Conservation (phyloP, 2,797 vertebrate genomes). For the Nannoperca obscura region DNA sequence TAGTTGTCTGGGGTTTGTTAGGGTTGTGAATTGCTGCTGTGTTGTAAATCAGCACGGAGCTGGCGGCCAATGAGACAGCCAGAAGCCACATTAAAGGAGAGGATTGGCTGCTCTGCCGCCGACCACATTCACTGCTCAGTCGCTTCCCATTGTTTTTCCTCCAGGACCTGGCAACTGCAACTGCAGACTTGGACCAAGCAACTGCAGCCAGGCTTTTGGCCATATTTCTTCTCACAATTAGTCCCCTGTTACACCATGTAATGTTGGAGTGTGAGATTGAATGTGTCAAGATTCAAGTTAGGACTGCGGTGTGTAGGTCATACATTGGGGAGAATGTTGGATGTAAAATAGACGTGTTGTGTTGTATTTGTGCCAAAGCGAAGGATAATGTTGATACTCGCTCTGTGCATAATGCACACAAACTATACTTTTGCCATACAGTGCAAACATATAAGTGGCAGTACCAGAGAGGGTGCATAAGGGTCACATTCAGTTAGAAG, state of each 20-base stretch:
- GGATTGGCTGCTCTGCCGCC: slow-evolving; percentile 46
- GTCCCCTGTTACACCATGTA: slow-evolving; percentile 40
- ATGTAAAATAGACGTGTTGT: slow-evolving; percentile 21
- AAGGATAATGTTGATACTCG: slow-evolving; percentile 7
- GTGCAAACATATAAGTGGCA: slow-evolving; percentile 26
- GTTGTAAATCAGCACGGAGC: slow-evolving; percentile 76
- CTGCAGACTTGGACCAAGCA: slow-evolving; percentile 42
- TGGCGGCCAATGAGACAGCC: slow-evolving; percentile 70
- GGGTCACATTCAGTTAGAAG: slow-evolving; percentile 32
- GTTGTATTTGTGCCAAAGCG: slow-evolving; percentile 14
- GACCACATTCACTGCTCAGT: slow-evolving; percentile 63
- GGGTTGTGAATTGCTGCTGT: slow-evolving; percentile 67
- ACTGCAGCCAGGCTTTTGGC: slow-evolving; percentile 33
- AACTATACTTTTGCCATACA: slow-evolving; percentile 23
- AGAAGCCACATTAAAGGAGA: slow-evolving; percentile 76
- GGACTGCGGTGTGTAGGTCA: not conserved
- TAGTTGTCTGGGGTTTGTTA: slow-evolving; percentile 75
- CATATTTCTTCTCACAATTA: slow-evolving; percentile 58
- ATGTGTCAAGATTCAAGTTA: slow-evolving; percentile 31
- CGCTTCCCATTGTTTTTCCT: slow-evolving; percentile 74
- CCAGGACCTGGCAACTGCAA: slow-evolving; percentile 61
- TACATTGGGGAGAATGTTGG: not conserved
- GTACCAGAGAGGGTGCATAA: slow-evolving; percentile 11
- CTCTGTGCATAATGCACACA: slow-evolving; percentile 13
- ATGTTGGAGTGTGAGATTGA: slow-evolving; percentile 41